Percentiles rank a stretch among this genome's conserved stretches.
Evolutionary conservation across 2,113 vertebrate genomes (phyloP).

Genomic region (Xenopus borealis): DNA sequence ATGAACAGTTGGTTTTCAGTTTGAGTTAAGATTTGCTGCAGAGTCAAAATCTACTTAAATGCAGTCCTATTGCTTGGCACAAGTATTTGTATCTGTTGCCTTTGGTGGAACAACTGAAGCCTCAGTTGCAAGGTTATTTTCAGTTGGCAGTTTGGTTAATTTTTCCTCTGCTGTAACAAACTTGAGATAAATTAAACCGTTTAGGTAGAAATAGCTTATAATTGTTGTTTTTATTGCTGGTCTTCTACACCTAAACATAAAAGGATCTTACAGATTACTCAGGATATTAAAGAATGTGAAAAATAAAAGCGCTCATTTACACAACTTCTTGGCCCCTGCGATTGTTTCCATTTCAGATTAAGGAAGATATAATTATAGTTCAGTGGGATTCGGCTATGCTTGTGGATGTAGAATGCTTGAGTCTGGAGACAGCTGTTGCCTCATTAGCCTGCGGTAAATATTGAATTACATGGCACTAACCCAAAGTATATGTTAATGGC

Average conservation of each 20-base stretch:
- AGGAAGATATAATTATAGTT: background rate
- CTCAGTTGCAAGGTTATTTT: too few species aligned
- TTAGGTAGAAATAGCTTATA: background rate
- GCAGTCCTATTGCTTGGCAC: too few species aligned
- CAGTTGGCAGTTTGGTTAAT: too few species aligned
- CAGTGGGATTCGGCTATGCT: background rate
- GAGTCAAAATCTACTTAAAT: too few species aligned
- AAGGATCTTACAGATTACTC: background rate
- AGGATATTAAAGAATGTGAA: background rate
- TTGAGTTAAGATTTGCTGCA: too few species aligned
- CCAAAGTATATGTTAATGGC: background rate
- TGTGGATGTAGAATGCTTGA: background rate
- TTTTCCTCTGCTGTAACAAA: background rate
- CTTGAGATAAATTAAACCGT: background rate
- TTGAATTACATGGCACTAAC: slow-evolving; percentile 9
- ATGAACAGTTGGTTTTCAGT: too few species aligned
- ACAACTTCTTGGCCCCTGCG: background rate
- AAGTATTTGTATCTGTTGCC: too few species aligned
- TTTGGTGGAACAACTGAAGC: too few species aligned
- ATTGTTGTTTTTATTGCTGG: background rate
- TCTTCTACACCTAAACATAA: background rate
- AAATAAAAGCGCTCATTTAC: background rate
- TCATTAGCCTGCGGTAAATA: background rate
- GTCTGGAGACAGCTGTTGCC: slow-evolving; percentile 18
- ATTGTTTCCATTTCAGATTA: slow-evolving; percentile 8